Conservation (phyloP, 2,888 invertebrate species). For the Nemotelus nigrinus region DNA sequence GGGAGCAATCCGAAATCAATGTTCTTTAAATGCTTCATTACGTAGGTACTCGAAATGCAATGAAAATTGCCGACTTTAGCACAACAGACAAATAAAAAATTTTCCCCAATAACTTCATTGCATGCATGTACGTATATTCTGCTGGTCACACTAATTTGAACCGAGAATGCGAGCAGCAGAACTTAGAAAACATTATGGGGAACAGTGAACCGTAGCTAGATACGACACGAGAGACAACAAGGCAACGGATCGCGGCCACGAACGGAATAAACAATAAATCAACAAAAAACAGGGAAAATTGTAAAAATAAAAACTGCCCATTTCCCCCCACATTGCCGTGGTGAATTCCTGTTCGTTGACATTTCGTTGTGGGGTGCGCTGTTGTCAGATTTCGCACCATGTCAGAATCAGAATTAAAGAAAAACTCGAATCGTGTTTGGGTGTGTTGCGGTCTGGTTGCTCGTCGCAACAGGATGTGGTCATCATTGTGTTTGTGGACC, state of each 20-base stretch:
- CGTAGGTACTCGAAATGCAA: background rate
- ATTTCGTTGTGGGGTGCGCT: constrained; percentile 41
- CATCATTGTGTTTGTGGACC: constrained; percentile 29
- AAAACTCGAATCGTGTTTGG: constrained; percentile 30
- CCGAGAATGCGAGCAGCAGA: background rate
- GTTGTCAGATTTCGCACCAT: constrained; percentile 46
- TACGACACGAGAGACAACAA: background rate
- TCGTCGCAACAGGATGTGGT: background rate
- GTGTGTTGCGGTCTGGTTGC: constrained; percentile 30
- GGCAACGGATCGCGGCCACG: background rate
- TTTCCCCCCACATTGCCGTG: constrained; percentile 46
- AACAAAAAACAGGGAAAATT: constrained; percentile 37
- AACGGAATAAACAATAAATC: constrained; percentile 37
- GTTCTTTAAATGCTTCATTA: background rate
- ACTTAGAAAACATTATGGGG: too few relatives aligned
- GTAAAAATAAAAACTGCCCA: constrained; percentile 29
- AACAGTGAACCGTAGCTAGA: constrained; percentile 1
- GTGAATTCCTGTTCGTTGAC: constrained; percentile 46
- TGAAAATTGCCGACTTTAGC: background rate
- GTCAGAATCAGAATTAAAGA: constrained; percentile 21
- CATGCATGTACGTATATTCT: background rate
- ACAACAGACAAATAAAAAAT: background rate
- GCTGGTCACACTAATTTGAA: constrained; percentile 2
- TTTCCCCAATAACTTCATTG: constrained; percentile 11
- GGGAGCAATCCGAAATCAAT: background rate